phyloP scores from a whole-genome alignment of 2,888 invertebrate genomes.

The Keiferia lycopersicella region DNA sequence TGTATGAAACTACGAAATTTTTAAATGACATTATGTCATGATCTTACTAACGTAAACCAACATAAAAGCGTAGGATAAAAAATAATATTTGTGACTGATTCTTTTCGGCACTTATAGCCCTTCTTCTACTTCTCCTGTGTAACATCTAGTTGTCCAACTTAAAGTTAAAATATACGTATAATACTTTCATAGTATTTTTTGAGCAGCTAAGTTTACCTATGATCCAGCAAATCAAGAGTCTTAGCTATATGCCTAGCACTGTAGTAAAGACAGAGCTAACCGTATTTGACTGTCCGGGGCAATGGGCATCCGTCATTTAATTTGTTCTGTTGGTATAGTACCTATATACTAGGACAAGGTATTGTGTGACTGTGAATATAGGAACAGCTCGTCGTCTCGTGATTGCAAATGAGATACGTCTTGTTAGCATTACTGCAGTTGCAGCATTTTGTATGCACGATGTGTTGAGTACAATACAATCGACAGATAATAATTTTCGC shows the following conservation, averaged over 20 bases:
- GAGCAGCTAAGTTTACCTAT: too few relatives aligned
- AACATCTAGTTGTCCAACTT: too few relatives aligned
- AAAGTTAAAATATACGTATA: too few relatives aligned
- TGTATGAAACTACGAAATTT: too few relatives aligned
- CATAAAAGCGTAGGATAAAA: too few relatives aligned
- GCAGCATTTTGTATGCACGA: neutral
- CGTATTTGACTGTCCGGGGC: conserved; percentile 1
- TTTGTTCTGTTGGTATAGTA: conserved; percentile 7
- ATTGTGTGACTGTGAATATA: neutral
- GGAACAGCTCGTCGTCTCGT: neutral
- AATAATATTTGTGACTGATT: too few relatives aligned
- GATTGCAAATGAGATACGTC: conserved; percentile 12
- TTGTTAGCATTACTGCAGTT: neutral
- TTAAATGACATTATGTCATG: too few relatives aligned
- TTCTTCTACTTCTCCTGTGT: too few relatives aligned
- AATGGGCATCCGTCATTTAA: conserved; percentile 13
- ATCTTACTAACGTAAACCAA: too few relatives aligned
- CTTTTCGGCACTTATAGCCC: too few relatives aligned
- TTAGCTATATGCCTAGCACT: neutral
- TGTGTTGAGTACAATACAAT: neutral
- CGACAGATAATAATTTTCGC: too few relatives aligned
- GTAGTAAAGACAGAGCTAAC: conserved; percentile 17
- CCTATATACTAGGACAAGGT: neutral
- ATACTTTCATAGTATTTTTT: too few relatives aligned
- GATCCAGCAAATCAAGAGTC: conserved; percentile 22